Percentiles rank a stretch among this genome's conserved stretches.
Conservation (phyloP, 1,140 invertebrate genomes). For the Thaumatotibia leucotreta region DNA sequence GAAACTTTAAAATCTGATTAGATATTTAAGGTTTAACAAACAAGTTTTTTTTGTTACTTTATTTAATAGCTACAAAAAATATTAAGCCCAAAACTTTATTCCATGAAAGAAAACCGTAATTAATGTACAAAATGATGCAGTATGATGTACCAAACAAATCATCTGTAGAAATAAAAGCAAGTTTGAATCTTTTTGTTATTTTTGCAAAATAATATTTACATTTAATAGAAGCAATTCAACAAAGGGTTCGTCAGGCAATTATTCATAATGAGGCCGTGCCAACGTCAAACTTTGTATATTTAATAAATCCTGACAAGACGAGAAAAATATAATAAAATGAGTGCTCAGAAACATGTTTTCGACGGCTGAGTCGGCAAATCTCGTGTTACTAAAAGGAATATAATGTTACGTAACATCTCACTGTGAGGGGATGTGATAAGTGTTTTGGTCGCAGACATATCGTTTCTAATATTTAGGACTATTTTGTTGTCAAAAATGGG, state of each 20-base stretch:
- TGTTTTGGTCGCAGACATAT: neutral
- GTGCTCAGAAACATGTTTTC: neutral
- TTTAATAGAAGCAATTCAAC: too few species aligned
- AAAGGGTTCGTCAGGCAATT: neutral
- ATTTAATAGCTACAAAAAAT: too few species aligned
- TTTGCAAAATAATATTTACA: too few species aligned
- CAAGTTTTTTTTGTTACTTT: too few species aligned
- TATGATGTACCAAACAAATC: too few species aligned
- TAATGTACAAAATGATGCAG: too few species aligned
- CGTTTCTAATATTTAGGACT: neutral
- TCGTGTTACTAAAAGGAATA: constrained; percentile 4
- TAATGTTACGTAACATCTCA: neutral
- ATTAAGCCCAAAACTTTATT: too few species aligned
- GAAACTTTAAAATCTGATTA: neutral
- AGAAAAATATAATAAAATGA: constrained; percentile 2
- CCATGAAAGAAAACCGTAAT: too few species aligned
- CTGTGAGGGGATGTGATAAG: neutral
- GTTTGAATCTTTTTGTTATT: too few species aligned
- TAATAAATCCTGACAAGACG: neutral
- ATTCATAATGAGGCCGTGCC: neutral
- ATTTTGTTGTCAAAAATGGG: too few species aligned
- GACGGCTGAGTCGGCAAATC: neutral
- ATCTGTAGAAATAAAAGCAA: too few species aligned
- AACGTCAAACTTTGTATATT: neutral
- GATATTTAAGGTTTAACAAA: neutral